A percentile compares a stretch with the other conserved stretches of the same genome.
phyloP scores from a whole-genome alignment of 2,888 invertebrate species.

The Salpingus planirostris region DNA sequence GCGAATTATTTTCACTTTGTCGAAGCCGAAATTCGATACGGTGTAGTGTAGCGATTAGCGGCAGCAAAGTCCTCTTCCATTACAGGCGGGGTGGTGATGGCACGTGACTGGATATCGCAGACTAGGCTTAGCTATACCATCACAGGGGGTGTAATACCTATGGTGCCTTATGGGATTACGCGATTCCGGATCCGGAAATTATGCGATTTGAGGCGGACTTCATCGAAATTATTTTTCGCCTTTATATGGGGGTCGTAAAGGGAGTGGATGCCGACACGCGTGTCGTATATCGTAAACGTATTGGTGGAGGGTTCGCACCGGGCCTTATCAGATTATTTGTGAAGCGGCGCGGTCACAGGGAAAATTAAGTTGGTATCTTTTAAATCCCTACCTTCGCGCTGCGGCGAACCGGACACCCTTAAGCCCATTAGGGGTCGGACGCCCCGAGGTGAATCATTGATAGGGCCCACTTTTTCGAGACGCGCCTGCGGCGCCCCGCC shows the following conservation, averaged over 20 bases:
- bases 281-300: too few species aligned
- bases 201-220: too few species aligned
- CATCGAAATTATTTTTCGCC: too few species aligned
- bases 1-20: too few species aligned
- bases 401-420: slow-evolving; percentile 20
- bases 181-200: too few species aligned
- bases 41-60: too few species aligned
- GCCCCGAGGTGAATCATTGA: too few species aligned
- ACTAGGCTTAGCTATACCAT: slow-evolving; percentile 10
- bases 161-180: too few species aligned
- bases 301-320: slow-evolving; percentile 14
- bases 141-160: too few species aligned
- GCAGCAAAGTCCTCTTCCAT: too few species aligned
- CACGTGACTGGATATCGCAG: slow-evolving; percentile 14
- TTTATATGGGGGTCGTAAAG: slow-evolving; percentile 1
- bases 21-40: too few species aligned
- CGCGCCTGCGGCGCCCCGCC: too few species aligned
- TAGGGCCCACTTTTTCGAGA: background rate
- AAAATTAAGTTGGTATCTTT: slow-evolving; percentile 35
- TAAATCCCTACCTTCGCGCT: slow-evolving; percentile 24
- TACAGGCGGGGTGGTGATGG: slow-evolving; percentile 11
- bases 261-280: slow-evolving; percentile 7
- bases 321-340: slow-evolving; percentile 30
- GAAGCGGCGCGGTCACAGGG: slow-evolving; percentile 29
- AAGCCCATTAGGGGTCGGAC: slow-evolving; percentile 22